Evolutionary conservation across 2,113 vertebrate species (phyloP).

Genomic region (Hippolais icterina): DNA sequence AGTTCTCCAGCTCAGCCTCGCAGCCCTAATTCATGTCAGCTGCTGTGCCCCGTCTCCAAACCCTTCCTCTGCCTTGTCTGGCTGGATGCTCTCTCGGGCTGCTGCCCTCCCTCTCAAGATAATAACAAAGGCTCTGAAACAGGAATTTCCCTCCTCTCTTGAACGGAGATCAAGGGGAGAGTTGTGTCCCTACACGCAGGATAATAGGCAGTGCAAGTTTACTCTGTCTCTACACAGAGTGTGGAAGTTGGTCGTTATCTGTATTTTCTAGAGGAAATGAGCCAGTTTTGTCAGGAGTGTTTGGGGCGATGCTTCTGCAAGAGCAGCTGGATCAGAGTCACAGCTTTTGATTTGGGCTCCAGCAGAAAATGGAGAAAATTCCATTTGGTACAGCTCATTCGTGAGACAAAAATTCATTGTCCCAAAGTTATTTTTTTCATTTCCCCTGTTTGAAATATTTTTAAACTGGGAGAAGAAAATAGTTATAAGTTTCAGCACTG

Average conservation of each 20-base stretch:
- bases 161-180: constrained; percentile 15
- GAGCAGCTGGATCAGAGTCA: background rate
- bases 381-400: background rate
- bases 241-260: background rate
- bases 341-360: background rate
- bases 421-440: background rate
- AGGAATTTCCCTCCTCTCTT: constrained; percentile 16
- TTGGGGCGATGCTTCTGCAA: background rate
- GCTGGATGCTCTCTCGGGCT: background rate
- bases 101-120: background rate
- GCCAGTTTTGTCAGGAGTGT: background rate
- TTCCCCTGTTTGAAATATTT: background rate
- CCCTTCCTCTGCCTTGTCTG: background rate
- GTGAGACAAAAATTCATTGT: background rate
- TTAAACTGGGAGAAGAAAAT: background rate
- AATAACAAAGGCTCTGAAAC: background rate
- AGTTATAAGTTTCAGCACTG: background rate
- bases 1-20: background rate
- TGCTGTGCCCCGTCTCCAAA: background rate
- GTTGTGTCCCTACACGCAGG: background rate
- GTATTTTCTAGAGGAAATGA: background rate
- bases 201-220: background rate
- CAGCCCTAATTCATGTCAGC: background rate
- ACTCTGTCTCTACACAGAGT: background rate
- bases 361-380: background rate